Evolutionary conservation across 1,140 invertebrate genomes (phyloP), one percentile per base, ranked within the genome.

Genomic region (Geopemphigus sp.): DNA sequence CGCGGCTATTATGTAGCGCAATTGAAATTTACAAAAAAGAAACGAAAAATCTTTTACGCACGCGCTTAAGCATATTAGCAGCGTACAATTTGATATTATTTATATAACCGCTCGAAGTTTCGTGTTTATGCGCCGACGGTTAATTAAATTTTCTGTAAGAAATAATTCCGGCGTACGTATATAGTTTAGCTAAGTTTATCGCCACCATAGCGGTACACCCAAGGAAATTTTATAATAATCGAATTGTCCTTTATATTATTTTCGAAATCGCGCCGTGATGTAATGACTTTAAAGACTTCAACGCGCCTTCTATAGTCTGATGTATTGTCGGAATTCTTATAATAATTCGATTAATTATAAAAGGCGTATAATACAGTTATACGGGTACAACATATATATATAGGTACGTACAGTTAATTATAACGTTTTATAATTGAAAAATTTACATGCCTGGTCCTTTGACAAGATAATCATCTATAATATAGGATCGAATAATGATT

Each of bases 331-430:
- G 29, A 17, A 64, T 64, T 39, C 3, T 39, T 39, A 39, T 64
- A 64, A 39, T 64, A 64, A 64, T 32, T 64, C 26, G 19, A 64
- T 64, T 64, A 64, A 64, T 64, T 19, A 64, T 3, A 29, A 39
- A 64, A 64, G 59, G 26, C 15, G 26, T 61, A 39, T 39, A 17
- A 26, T 39, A 32, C 61, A 50, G 47, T 47, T 47, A 50, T 11
- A 15, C 15, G 2, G 12, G 15, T 11, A 15, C 12, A 50, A n/a
- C 12, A 50, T 50, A 50, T 1, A 6, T 50, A 50, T 14, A 50
- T 15, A 50, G 47, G 15, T 12, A 50, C 47, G 15, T 50, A 50
- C 11, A 6, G 5, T 47, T 47, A 47, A 47, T 47, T 50, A 39
- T 39, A 39, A 39, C 8, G 32, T 39, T 39, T 39, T 39, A 39